Evolutionary conservation across 2,888 invertebrate genomes (phyloP), one percentile per base, ranked within the genome.

Genomic region (Oscheius sp.): DNA sequence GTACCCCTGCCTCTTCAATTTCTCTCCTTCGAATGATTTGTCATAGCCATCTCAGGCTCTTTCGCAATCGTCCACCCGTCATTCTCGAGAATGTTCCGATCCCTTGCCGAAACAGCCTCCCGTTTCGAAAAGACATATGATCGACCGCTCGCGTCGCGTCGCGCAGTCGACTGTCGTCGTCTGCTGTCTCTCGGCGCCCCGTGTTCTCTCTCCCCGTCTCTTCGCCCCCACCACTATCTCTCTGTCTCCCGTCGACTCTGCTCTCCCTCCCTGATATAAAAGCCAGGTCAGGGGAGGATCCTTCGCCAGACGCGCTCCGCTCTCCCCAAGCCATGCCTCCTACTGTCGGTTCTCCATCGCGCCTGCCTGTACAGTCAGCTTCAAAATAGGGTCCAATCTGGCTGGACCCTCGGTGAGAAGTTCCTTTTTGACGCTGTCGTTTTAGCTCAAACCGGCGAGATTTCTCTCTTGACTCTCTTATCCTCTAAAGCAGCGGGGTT

Each of bases 71-170:
- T 11, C 53, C 29, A 9, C 42, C 42, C 42, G 7, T 42, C 42
- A 42, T 3, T 42, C 42, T 7, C 42, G 42, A 42, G 42, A 42
- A 42, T 7, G 7, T 42, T 42, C 42, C 42, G 7, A 29, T 57
- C 32, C 32, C 29, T 33, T 11, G n/a, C 29, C 53, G n/a, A 53
- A 29, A 53, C 53, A 53, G n/a, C n/a, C 53, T 50, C 53, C 53
- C n/a, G 13, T 57, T 57, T 57, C 57, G 57, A 29, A 57, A 57
- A 10, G 33, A 10, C n/a, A 13, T 29, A 2, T 53, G 53, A 33
- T 7, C 29, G 57, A 57, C 57, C 57, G 57, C 57, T 29, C 57
- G 57, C 57, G 57, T 57, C 57, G 57, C 57, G 2, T 29, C 57
- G 57, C 57, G 29, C 57, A 21, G n/a, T 29, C 32, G 10, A 29